These are phyloP conservation scores for Penaeus vannamei DNA, from an alignment of 1,140 invertebrate species.

Conservation along the genomic window DNA sequence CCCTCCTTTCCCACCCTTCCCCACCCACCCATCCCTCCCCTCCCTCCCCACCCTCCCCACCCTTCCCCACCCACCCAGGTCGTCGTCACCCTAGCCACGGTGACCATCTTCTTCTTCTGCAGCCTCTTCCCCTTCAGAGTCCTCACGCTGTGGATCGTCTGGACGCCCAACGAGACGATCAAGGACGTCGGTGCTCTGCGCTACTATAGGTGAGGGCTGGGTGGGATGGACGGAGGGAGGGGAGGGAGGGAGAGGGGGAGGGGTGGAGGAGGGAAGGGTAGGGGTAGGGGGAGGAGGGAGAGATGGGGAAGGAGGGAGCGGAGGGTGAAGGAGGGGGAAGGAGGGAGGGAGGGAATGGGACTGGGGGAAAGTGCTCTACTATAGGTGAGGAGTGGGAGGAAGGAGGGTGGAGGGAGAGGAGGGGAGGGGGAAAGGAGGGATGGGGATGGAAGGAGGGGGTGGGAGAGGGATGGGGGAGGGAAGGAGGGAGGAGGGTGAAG, in stretches of 20 bases:
- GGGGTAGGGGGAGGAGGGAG: too few relatives aligned
- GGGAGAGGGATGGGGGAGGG: too few relatives aligned
- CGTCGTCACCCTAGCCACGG: conserved; percentile 89
- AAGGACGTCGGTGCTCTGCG: conserved; percentile 72
- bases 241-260: background rate
- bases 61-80: conserved; percentile 68
- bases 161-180: conserved; percentile 79
- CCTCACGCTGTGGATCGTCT: conserved; percentile 87
- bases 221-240: conserved; percentile 30
- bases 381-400: conserved; percentile 4
- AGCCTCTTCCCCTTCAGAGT: conserved; percentile 90
- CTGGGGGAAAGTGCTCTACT: conserved; percentile 7
- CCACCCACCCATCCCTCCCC: too few relatives aligned
- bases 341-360: background rate
- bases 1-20: too few relatives aligned
- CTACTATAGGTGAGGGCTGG: conserved; percentile 39
- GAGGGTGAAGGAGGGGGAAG: background rate
- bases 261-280: background rate
- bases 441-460: too few relatives aligned
- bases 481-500: too few relatives aligned
- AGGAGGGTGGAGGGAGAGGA: background rate
- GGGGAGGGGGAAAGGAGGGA: too few relatives aligned
- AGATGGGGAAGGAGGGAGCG: background rate
- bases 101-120: conserved; percentile 91
- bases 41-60: too few relatives aligned